Evolutionary conservation across 2,888 invertebrate genomes (phyloP).

Genomic region (Andrena chrysosceles): DNA sequence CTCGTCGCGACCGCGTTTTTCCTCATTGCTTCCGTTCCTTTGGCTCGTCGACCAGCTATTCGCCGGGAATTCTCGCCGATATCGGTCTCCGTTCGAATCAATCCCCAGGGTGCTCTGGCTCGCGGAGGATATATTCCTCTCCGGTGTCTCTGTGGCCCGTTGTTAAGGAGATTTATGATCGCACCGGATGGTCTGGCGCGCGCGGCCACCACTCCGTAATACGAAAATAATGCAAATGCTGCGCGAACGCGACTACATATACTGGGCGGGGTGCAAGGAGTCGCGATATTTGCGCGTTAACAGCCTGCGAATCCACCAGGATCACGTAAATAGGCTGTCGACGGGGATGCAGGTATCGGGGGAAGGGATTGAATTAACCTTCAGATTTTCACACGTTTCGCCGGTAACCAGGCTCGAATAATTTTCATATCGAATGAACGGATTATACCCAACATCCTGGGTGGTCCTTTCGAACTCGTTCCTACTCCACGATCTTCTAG

Average conservation of each 20-base stretch:
- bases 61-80: constrained; percentile 37
- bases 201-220: constrained; percentile 27
- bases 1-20: constrained; percentile 47
- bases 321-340: not conserved
- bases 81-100: constrained; percentile 47
- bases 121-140: constrained; percentile 37
- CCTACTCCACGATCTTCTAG: no score
- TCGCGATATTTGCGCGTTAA: constrained; percentile 4
- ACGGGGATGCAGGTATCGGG: no score
- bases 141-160: constrained; percentile 29
- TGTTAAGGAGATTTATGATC: constrained; percentile 49
- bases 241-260: constrained; percentile 21
- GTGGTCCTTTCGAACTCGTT: no score
- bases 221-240: constrained; percentile 58
- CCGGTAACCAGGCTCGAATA: no score
- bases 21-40: constrained; percentile 35
- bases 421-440: no score
- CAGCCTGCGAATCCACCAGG: not conserved
- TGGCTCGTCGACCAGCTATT: constrained; percentile 11
- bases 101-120: constrained; percentile 34
- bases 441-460: no score
- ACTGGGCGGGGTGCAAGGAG: not conserved
- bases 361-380: not conserved
- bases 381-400: no score
- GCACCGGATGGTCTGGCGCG: not conserved